phyloP scores from a whole-genome alignment of 92 coral and sea anemone species.

The Plumapathes pennacea region DNA sequence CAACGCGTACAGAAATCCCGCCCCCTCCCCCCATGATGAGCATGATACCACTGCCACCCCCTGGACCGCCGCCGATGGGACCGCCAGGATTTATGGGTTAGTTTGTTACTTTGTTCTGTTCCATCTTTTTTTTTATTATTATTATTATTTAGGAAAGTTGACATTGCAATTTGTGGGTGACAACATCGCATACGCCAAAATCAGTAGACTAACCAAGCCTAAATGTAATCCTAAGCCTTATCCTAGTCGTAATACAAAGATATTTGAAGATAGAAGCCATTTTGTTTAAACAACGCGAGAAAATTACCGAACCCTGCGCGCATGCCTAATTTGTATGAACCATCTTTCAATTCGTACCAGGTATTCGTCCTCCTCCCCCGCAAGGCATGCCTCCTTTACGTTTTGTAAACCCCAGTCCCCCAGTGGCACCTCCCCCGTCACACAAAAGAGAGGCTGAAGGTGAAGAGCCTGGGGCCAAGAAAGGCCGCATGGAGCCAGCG shows the following conservation, averaged over 20 bases:
- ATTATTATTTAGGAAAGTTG: no score
- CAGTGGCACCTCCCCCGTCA: conserved; percentile 67
- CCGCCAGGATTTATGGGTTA: conserved; percentile 85
- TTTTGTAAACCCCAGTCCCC: conserved; percentile 80
- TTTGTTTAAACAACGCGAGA: not conserved
- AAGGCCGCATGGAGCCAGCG: conserved; percentile 81
- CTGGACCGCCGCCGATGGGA: conserved; percentile 74
- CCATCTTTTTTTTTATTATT: no score
- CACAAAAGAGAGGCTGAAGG: conserved; percentile 65
- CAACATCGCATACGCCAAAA: no score
- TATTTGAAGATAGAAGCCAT: no score
- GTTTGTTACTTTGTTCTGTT: no score
- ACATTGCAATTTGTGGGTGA: no score
- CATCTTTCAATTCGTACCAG: no score
- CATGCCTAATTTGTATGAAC: not conserved
- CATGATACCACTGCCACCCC: conserved; percentile 87
- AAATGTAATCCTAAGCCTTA: conserved; percentile 16
- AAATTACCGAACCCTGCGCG: not conserved
- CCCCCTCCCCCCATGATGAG: conserved; percentile 77
- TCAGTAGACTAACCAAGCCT: no score
- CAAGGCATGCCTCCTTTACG: conserved; percentile 86
- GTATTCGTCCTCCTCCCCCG: conserved; percentile 72
- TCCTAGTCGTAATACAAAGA: no score
- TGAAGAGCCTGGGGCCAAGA: conserved; percentile 78
- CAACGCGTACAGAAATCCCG: conserved; percentile 46